Conservation (phyloP, 2,113 vertebrate genomes). For the Cyanoramphus novaezelandiae region DNA sequence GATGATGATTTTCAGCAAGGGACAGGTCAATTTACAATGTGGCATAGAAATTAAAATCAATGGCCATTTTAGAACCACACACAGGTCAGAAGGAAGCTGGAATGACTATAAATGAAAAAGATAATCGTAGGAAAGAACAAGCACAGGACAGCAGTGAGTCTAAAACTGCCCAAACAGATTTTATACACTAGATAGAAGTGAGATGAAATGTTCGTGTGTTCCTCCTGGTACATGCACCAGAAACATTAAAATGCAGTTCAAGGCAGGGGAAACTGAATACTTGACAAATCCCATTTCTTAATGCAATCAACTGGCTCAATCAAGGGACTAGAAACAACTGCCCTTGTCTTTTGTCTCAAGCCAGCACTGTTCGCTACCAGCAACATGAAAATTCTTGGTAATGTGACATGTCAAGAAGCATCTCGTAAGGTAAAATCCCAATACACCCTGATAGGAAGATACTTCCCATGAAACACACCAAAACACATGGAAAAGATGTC, state of each 20-base stretch:
- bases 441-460: background rate
- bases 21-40: background rate
- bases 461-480: background rate
- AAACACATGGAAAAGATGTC: background rate
- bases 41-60: background rate
- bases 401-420: background rate
- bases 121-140: background rate
- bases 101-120: background rate
- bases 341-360: background rate
- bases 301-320: background rate
- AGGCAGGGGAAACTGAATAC: background rate
- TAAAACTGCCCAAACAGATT: background rate
- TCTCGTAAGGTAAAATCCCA: background rate
- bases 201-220: background rate
- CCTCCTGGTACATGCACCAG: background rate
- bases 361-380: background rate
- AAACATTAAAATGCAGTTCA: background rate
- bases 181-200: background rate
- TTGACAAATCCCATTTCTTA: background rate
- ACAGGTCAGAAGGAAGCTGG: background rate
- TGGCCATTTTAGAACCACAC: background rate
- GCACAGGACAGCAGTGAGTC: background rate
- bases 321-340: background rate
- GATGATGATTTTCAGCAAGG: background rate
- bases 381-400: background rate